A percentile compares a stretch with the other conserved stretches of the same genome.
phyloP scores from a whole-genome alignment of 2,113 vertebrate genomes.

The Semicossyphus pulcher region DNA sequence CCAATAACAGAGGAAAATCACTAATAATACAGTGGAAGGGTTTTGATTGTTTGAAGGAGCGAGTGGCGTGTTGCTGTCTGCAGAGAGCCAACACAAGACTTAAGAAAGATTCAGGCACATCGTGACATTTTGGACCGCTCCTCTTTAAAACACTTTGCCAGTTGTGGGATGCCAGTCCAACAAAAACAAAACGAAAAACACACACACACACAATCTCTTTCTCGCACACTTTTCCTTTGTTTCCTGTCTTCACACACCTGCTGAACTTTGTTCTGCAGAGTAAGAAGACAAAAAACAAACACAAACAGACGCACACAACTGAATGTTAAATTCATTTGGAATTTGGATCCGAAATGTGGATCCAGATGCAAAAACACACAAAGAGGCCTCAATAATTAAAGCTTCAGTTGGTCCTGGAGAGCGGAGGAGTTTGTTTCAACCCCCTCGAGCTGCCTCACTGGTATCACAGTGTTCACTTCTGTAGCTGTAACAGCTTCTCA shows the following conservation, averaged over 20 bases:
- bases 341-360: conserved; percentile 47
- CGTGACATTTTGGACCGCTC: conserved; percentile 77
- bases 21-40: conserved; percentile 38
- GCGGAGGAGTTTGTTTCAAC: conserved; percentile 53
- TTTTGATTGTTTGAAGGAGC: conserved; percentile 46
- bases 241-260: conserved; percentile 32
- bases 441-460: conserved; percentile 75
- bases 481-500: conserved; percentile 65
- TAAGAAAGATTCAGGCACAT: conserved; percentile 79
- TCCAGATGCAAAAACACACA: conserved; percentile 42
- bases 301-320: conserved; percentile 11
- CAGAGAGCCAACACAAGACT: conserved; percentile 50
- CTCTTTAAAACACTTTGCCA: conserved; percentile 57
- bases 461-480: conserved; percentile 78
- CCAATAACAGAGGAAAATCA: conserved; percentile 16
- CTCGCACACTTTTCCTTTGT: conserved; percentile 29
- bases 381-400: conserved; percentile 69
- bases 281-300: conserved; percentile 37
- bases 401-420: conserved; percentile 78
- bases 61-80: conserved; percentile 33
- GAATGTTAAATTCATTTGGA: conserved; percentile 52
- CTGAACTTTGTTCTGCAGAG: conserved; percentile 65
- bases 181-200: conserved; percentile 26
- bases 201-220: no score
- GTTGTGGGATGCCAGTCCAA: conserved; percentile 32